These are phyloP conservation scores for Trichogramma evanescens DNA, from an alignment of 2,888 invertebrate genomes.

Conservation along the genomic window DNA sequence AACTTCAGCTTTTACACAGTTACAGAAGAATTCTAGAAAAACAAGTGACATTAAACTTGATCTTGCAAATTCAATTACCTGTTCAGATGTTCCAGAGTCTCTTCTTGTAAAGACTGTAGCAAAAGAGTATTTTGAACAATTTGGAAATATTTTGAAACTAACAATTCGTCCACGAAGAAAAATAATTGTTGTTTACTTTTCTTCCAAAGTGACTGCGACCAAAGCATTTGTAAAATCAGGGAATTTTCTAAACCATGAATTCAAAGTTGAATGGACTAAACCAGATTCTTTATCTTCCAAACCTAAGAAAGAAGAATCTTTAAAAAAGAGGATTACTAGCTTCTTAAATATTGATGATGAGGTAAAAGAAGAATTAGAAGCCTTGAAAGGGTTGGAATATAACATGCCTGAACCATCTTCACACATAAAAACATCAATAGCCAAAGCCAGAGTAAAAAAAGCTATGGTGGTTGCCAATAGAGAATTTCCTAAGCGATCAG, in stretches of 20 bases:
- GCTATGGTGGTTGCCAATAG: constrained; percentile 9
- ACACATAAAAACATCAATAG: neutral
- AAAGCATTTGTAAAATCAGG: constrained; percentile 57
- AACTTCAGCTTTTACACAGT: constrained; percentile 25
- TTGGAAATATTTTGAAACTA: constrained; percentile 63
- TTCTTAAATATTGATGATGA: constrained; percentile 54
- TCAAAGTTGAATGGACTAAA: constrained; percentile 55
- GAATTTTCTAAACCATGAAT: constrained; percentile 57
- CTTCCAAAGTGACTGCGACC: constrained; percentile 54
- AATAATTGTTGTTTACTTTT: constrained; percentile 65
- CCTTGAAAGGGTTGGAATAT: constrained; percentile 53
- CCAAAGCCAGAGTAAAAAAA: neutral
- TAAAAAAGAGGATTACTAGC: constrained; percentile 30
- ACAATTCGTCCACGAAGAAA: constrained; percentile 58
- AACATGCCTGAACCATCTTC: constrained; percentile 30
- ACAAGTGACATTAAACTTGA: constrained; percentile 24
- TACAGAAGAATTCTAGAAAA: constrained; percentile 32
- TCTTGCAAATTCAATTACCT: constrained; percentile 40
- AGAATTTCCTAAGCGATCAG: constrained; percentile 7
- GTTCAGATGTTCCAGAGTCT: constrained; percentile 59
- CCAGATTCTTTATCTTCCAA: constrained; percentile 42
- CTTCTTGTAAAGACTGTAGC: constrained; percentile 58
- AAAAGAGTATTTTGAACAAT: constrained; percentile 63
- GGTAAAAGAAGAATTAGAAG: constrained; percentile 63
- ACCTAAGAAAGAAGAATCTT: constrained; percentile 30